Conservation (phyloP, 1,140 invertebrate genomes). For the Halyomorpha halys region DNA sequence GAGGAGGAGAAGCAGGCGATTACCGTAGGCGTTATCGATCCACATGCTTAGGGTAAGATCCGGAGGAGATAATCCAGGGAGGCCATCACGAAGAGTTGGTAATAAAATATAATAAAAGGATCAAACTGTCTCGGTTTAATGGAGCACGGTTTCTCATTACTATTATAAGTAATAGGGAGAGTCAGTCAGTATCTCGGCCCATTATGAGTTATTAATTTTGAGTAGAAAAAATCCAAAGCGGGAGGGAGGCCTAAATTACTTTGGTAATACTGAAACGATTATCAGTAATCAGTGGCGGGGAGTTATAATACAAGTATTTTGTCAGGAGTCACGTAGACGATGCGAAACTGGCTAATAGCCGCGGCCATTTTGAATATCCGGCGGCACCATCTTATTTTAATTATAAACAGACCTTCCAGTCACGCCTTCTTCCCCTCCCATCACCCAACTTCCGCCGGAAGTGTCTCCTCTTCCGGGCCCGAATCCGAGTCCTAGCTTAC, state of each 20-base stretch:
- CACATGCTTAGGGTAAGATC: too few relatives aligned
- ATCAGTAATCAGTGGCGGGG: constrained; percentile 16
- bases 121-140: not conserved
- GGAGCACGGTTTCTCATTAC: constrained; percentile 9
- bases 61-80: too few relatives aligned
- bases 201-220: constrained; percentile 17
- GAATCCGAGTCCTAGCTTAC: too few relatives aligned
- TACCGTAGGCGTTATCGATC: too few relatives aligned
- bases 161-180: constrained; percentile 12
- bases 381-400: constrained; percentile 16
- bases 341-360: constrained; percentile 13
- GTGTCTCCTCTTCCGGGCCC: too few relatives aligned
- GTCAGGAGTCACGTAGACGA: not conserved
- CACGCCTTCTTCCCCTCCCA: constrained; percentile 2
- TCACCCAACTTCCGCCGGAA: not conserved
- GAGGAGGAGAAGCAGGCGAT: too few relatives aligned
- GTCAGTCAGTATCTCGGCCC: not conserved
- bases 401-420: constrained; percentile 5
- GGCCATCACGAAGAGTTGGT: not conserved
- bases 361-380: constrained; percentile 16
- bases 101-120: constrained; percentile 19
- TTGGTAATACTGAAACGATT: constrained; percentile 18
- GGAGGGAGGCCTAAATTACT: constrained; percentile 13
- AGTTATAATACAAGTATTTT: not conserved
- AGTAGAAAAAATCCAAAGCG: constrained; percentile 11